These are phyloP conservation scores for Tenthredo notha DNA, from an alignment of 2,888 invertebrate species.

Conservation along the genomic window DNA sequence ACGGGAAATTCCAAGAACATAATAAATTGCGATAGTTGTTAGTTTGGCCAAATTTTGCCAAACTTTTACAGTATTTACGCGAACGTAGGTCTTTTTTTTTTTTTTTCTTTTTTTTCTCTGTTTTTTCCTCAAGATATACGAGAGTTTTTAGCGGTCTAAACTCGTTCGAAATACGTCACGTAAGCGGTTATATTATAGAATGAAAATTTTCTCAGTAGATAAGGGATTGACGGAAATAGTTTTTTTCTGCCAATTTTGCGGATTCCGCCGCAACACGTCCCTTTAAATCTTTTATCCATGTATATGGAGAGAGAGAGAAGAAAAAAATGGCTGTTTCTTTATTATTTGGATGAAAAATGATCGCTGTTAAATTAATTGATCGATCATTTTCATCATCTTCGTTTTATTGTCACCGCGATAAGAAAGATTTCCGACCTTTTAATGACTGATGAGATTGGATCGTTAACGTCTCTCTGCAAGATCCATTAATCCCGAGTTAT, in stretches of 20 bases:
- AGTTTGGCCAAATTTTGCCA: background rate
- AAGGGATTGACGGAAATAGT: constrained; percentile 9
- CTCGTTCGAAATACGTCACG: background rate
- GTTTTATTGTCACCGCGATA: background rate
- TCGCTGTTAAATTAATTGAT: background rate
- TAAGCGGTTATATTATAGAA: background rate
- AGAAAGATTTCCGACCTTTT: background rate
- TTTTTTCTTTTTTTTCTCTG: background rate
- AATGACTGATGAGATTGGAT: background rate
- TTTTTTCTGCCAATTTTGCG: background rate
- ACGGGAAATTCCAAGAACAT: background rate
- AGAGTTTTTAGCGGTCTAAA: background rate
- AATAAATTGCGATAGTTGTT: background rate
- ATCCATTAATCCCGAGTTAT: constrained; percentile 2
- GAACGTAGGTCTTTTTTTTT: background rate
- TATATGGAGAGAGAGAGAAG: background rate
- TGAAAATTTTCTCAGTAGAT: constrained; percentile 2
- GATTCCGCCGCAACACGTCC: background rate
- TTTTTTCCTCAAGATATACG: background rate
- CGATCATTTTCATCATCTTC: background rate
- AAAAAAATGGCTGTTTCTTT: background rate
- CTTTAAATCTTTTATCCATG: background rate
- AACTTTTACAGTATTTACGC: background rate
- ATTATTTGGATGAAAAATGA: background rate
- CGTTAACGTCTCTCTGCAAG: background rate